phyloP scores from a whole-genome alignment of 2,888 invertebrate species.

The Notodonta dromedarius region DNA sequence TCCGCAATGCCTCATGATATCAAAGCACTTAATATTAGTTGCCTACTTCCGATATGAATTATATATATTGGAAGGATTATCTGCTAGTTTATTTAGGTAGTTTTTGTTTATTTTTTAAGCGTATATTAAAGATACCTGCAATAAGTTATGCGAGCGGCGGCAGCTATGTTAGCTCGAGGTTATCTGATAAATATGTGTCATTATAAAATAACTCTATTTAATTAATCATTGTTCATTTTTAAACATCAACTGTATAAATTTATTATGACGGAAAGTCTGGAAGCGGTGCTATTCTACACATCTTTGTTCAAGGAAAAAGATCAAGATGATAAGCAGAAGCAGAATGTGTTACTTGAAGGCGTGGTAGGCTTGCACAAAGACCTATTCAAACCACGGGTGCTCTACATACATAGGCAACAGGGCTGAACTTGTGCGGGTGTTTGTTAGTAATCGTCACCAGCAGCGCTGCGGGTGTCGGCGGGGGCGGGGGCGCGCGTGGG shows the following conservation, averaged over 20 bases:
- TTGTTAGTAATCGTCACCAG: slow-evolving; percentile 26
- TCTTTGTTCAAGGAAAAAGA: too few relatives aligned
- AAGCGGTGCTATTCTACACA: too few relatives aligned
- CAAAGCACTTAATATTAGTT: too few relatives aligned
- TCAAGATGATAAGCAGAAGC: too few relatives aligned
- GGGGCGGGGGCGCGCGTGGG: slow-evolving; percentile 51
- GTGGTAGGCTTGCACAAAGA: not conserved
- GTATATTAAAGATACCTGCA: not conserved
- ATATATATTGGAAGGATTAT: too few relatives aligned
- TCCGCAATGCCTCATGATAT: too few relatives aligned
- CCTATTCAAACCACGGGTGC: not conserved
- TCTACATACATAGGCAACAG: slow-evolving; percentile 5
- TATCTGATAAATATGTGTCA: slow-evolving; percentile 5
- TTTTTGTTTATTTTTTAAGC: not conserved
- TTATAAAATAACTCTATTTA: slow-evolving; percentile 18
- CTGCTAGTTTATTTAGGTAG: not conserved
- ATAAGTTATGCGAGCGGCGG: slow-evolving; percentile 5
- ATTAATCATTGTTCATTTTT: slow-evolving; percentile 2
- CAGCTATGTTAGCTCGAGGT: slow-evolving; percentile 9
- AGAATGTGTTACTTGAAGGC: not conserved
- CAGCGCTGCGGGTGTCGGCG: slow-evolving; percentile 20
- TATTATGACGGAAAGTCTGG: too few relatives aligned
- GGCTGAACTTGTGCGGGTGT: slow-evolving; percentile 23
- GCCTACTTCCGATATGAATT: too few relatives aligned
- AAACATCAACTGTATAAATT: too few relatives aligned